These are phyloP conservation scores for Pygocentrus nattereri DNA, from an alignment of 2,797 vertebrate genomes.

Conservation along the genomic window DNA sequence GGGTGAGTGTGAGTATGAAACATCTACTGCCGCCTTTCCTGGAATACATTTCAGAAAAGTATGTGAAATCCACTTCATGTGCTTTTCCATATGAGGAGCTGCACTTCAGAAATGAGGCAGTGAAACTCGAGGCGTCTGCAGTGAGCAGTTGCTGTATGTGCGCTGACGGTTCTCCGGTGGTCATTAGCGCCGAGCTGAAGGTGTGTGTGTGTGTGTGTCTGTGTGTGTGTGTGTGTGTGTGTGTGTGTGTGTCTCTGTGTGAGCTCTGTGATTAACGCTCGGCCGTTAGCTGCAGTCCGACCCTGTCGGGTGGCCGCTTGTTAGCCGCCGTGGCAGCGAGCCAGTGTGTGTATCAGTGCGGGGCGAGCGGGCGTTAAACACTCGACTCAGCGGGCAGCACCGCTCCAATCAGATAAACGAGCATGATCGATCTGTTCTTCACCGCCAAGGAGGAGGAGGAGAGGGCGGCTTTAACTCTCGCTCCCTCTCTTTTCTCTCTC, in stretches of 20 bases:
- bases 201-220: constrained; percentile 17
- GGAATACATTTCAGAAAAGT: too few species aligned
- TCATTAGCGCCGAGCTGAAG: background rate
- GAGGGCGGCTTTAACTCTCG: background rate
- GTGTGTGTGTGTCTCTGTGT: constrained; percentile 11
- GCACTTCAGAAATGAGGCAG: too few species aligned
- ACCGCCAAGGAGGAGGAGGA: background rate
- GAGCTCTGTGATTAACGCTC: constrained; percentile 68
- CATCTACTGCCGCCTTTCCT: too few species aligned
- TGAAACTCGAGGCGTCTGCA: too few species aligned
- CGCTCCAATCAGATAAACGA: constrained; percentile 65
- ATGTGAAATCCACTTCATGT: too few species aligned
- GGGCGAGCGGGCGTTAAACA: constrained; percentile 53
- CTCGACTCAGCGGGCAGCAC: constrained; percentile 56
- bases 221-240: constrained; percentile 38
- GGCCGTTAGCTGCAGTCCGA: constrained; percentile 61
- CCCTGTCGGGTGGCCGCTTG: constrained; percentile 72
- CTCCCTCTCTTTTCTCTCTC: background rate
- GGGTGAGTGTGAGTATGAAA: too few species aligned
- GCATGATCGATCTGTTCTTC: constrained; percentile 65
- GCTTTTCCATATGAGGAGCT: too few species aligned
- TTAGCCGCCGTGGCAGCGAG: constrained; percentile 69
- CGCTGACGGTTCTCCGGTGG: background rate
- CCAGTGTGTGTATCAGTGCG: constrained; percentile 62
- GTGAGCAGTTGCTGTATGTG: background rate